A percentile compares a stretch with the other conserved stretches of the same genome.
These are phyloP conservation scores for Marmota flaviventris DNA, from an alignment of 2,113 vertebrate species.

Conservation along the genomic window DNA sequence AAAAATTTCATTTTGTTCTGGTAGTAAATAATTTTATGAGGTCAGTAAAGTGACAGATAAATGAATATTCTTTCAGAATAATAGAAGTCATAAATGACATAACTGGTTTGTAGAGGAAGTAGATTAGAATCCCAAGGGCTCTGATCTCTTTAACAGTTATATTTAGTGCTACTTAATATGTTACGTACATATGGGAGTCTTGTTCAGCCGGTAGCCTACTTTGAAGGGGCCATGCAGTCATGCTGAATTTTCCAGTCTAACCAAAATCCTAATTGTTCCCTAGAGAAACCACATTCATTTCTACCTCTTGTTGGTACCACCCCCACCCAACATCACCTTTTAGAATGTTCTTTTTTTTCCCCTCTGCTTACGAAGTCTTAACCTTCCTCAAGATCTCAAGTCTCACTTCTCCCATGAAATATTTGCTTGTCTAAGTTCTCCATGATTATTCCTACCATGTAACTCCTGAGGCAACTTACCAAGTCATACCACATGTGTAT, in stretches of 20 bases:
- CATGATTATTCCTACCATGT: not conserved
- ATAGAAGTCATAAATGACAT: not conserved
- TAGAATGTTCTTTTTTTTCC: conserved; percentile 8
- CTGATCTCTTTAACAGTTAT: not conserved
- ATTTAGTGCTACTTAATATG: not conserved
- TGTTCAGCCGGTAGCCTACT: not conserved
- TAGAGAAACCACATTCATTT: not conserved
- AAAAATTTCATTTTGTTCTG: not conserved
- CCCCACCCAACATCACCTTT: not conserved
- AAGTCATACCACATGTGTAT: not conserved
- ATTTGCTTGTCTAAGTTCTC: not conserved
- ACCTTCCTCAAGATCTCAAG: conserved; percentile 27
- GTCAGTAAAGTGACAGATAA: not conserved
- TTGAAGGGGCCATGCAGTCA: not conserved
- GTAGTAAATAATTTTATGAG: conserved; percentile 6
- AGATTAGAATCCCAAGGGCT: not conserved
- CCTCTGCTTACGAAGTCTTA: conserved; percentile 39
- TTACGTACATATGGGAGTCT: not conserved
- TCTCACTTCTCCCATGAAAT: not conserved
- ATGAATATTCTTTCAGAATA: not conserved
- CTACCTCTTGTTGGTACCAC: not conserved
- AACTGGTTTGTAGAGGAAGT: not conserved
- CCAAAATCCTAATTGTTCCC: not conserved
- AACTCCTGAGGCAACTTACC: not conserved
- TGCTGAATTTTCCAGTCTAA: not conserved